These are phyloP conservation scores for Cathartes aura DNA, from an alignment of 2,113 vertebrate genomes.

Conservation along the genomic window DNA sequence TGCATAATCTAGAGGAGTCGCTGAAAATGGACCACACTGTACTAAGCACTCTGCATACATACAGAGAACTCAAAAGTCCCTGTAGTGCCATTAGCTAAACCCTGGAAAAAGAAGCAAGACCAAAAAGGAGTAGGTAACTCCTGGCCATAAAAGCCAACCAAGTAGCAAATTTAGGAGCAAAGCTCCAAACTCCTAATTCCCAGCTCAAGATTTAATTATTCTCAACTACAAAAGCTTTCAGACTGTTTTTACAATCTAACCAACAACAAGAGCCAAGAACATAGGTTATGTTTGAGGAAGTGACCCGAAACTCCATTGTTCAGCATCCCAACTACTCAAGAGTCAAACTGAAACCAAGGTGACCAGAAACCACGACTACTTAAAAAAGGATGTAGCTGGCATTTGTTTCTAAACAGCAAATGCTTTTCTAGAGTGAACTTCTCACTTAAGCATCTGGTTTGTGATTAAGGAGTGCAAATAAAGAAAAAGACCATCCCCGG, in stretches of 20 bases:
- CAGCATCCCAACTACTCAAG: not conserved
- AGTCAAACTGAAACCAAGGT: not conserved
- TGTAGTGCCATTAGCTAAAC: not conserved
- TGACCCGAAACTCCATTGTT: not conserved
- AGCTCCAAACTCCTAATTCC: not conserved
- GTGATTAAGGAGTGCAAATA: not conserved
- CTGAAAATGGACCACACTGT: not conserved
- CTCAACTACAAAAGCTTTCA: not conserved
- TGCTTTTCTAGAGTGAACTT: not conserved
- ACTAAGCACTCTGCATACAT: not conserved
- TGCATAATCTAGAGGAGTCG: not conserved
- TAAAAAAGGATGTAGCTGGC: not conserved
- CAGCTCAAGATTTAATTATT: not conserved
- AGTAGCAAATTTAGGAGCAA: not conserved
- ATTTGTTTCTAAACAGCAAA: not conserved
- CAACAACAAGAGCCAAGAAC: not conserved
- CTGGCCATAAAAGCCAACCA: not conserved
- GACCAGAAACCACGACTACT: not conserved
- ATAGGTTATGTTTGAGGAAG: fast-evolving
- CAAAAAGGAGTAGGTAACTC: not conserved
- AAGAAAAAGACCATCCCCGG: not conserved
- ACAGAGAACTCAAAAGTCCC: not conserved
- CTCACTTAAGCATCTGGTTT: not conserved
- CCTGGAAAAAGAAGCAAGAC: not conserved
- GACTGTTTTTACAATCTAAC: not conserved